Evolutionary conservation across 2,888 invertebrate genomes (phyloP), one percentile per base, ranked within the genome.

Genomic region (Agrochola circellaris): DNA sequence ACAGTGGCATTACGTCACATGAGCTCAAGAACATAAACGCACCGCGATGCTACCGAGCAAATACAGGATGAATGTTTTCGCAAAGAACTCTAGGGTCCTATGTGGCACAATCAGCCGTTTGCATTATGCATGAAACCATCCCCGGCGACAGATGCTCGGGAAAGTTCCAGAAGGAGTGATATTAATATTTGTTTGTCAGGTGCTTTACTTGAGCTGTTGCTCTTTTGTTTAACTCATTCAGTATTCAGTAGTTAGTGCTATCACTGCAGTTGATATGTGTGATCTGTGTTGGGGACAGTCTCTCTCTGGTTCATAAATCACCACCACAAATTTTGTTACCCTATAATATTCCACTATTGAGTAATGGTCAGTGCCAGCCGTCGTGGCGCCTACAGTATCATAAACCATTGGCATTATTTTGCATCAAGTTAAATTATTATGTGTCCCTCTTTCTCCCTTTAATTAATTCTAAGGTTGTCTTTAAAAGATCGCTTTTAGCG

Each of bases 101-200:
- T 91, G 92, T 92, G 93, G 91, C 92, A 94, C 96, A 96, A 96
- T 96, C 96, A 96, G 93, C 87, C 89, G 92, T 92, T 93, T 96
- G 95, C 95, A 96, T 96, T 94, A 96, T 96, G 95, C 95, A 96
- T 96, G 95, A 95, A 94, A 92, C 94, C 93, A 90, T 93, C 93
- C 93, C 90, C 85, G 91, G 93, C 94, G 94, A 93, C 95, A 94
- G 92, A 94, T 95, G 95, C 91, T 89, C 73, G 78, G 79, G 87
- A 86, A 90, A 91, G 85, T 91, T 91, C 87, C 87, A 91, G 89
- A 91, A 92, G 88, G 88, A 89, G 88, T 91, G 87, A 92, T 93
- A 93, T 92, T 92, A 92, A 93, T 93, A 92, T 93, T 93, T 93
- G 93, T 93, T 93, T 93, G 91, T 92, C 91, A 92, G 93, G 92